phyloP scores from a whole-genome alignment of 2,113 vertebrate species.

The Polypterus senegalus region DNA sequence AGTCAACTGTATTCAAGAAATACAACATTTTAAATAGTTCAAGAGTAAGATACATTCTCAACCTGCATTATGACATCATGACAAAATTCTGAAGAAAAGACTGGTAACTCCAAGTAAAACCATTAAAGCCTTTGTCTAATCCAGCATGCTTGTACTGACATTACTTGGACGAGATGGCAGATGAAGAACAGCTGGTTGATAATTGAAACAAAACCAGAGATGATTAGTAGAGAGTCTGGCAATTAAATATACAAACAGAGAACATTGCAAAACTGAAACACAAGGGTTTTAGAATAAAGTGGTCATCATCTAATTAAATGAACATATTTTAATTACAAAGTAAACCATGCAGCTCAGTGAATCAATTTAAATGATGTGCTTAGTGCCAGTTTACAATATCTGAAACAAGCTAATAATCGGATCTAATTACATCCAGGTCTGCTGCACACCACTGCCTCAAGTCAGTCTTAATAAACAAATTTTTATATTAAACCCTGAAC shows the following conservation, averaged over 20 bases:
- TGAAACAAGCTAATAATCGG: conserved; percentile 99
- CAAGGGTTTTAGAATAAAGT: conserved; percentile 99
- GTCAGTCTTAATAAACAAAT: conserved; percentile 98
- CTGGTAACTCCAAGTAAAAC: too few relatives aligned
- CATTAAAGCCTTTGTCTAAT: too few relatives aligned
- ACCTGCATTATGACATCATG: too few relatives aligned
- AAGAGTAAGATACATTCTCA: too few relatives aligned
- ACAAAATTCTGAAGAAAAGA: too few relatives aligned
- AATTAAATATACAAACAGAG: conserved; percentile 97
- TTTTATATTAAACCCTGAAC: conserved; percentile 97
- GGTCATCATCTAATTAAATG: conserved; percentile 99
- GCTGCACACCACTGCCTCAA: conserved; percentile 94
- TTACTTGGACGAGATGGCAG: not conserved
- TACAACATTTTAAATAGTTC: too few relatives aligned
- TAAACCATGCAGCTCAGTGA: conserved; percentile 97
- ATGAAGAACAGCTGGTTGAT: conserved; percentile 86
- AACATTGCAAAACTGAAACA: conserved; percentile 86
- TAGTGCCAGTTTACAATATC: conserved; percentile 99
- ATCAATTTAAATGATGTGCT: conserved; percentile 99
- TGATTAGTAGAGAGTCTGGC: conserved; percentile 99
- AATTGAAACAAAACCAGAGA: conserved; percentile 99
- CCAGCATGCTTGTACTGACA: too few relatives aligned
- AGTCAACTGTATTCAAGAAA: too few relatives aligned
- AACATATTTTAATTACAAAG: conserved; percentile 99
- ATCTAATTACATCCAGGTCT: conserved; percentile 99